Percentiles rank a stretch among this genome's conserved stretches.
Conservation (phyloP, 2,888 invertebrate species). For the Kuschelorhynchus macadamiae region DNA sequence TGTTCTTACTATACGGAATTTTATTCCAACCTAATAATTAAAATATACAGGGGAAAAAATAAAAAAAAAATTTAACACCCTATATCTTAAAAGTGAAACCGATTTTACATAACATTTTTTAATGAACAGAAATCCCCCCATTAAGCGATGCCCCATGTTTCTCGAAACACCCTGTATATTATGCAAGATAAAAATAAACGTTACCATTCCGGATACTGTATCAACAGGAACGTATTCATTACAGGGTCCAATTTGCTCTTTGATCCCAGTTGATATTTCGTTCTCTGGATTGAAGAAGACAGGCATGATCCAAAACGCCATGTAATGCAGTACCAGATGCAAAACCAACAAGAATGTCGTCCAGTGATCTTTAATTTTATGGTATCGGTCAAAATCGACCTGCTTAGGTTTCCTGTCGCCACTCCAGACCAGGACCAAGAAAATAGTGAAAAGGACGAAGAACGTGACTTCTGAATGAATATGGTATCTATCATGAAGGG, state of each 20-base stretch:
- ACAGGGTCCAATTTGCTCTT: constrained; percentile 84
- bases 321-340: constrained; percentile 76
- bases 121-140: no score
- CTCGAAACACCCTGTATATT: no score
- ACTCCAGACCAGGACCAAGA: constrained; percentile 73
- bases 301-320: constrained; percentile 74
- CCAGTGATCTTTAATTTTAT: constrained; percentile 57
- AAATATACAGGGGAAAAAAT: no score
- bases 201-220: constrained; percentile 79
- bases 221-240: constrained; percentile 73
- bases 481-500: constrained; percentile 78
- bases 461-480: constrained; percentile 83
- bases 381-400: constrained; percentile 54
- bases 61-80: no score
- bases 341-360: constrained; percentile 66
- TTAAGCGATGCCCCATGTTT: no score
- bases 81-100: no score
- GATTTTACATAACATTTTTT: no score
- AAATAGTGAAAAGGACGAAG: constrained; percentile 76
- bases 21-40: no score
- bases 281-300: constrained; percentile 78
- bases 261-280: constrained; percentile 79
- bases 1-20: no score
- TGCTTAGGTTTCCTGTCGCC: constrained; percentile 72
- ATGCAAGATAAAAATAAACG: no score